phyloP scores from a whole-genome alignment of 23 tunicate genomes.

The Trididemnum miniatum region DNA sequence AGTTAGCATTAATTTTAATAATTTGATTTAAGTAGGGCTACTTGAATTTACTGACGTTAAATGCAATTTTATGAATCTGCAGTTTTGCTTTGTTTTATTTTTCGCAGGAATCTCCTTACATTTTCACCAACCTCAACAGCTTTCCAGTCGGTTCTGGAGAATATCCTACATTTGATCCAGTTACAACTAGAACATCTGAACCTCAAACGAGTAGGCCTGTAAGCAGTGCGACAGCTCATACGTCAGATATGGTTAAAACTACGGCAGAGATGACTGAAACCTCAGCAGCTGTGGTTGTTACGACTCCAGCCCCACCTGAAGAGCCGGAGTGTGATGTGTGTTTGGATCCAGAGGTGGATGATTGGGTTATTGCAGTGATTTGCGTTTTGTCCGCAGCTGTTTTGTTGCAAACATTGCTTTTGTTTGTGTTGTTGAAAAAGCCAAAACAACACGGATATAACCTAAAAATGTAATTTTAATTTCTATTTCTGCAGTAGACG shows the following conservation, averaged over 20 bases:
- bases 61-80: too few relatives aligned
- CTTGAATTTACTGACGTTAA: too few relatives aligned
- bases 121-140: slow-evolving; percentile 66
- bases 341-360: background rate
- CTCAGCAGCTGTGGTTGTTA: background rate
- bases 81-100: too few relatives aligned
- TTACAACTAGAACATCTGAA: background rate
- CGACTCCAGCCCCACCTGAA: background rate
- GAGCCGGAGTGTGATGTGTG: background rate
- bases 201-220: background rate
- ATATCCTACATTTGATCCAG: background rate
- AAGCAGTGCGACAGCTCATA: background rate
- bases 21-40: background rate
- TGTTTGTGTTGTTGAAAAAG: background rate
- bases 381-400: slow-evolving; percentile 15
- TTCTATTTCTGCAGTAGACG: too few relatives aligned
- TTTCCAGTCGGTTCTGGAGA: background rate
- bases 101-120: slow-evolving; percentile 64
- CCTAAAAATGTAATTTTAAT: too few relatives aligned
- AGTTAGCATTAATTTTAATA: background rate
- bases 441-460: too few relatives aligned
- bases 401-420: background rate
- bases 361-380: slow-evolving; percentile 48
- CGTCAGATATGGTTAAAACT: background rate
- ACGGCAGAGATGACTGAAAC: too few relatives aligned